A percentile compares a stretch with the other conserved stretches of the same genome.
phyloP scores from a whole-genome alignment of 2,888 invertebrate genomes.

The Noctua comes region DNA sequence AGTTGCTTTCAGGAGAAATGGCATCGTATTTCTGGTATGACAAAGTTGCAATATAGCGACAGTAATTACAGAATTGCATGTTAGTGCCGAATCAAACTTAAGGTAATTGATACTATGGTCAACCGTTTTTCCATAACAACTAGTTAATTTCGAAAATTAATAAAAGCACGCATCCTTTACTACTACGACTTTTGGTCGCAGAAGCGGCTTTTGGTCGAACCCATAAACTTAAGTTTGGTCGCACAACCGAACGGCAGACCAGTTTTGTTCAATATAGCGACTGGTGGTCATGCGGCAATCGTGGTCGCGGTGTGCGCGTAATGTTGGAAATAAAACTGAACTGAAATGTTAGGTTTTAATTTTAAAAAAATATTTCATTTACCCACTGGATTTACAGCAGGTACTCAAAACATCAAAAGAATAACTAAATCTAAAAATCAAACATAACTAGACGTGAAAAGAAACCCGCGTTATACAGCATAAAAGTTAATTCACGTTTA shows the following conservation, averaged over 20 bases:
- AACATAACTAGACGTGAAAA: conserved; percentile 26
- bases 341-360: neutral
- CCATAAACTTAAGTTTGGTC: no score
- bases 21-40: neutral
- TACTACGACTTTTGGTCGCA: no score
- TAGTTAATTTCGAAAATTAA: no score
- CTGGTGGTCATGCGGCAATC: neutral
- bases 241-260: neutral
- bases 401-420: conserved; percentile 30
- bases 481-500: conserved; percentile 51
- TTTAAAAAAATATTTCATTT: neutral
- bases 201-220: neutral
- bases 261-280: neutral
- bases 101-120: neutral
- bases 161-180: neutral
- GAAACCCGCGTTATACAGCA: conserved; percentile 11
- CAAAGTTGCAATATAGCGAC: no score
- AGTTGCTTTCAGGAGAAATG: conserved; percentile 22
- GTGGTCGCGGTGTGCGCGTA: neutral
- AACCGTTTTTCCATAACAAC: no score
- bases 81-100: neutral
- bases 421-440: conserved; percentile 30
- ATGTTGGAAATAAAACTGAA: no score
- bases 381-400: neutral
- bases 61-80: neutral